These are phyloP conservation scores for Synergus umbraculus DNA, from an alignment of 2,888 invertebrate genomes.

Conservation along the genomic window DNA sequence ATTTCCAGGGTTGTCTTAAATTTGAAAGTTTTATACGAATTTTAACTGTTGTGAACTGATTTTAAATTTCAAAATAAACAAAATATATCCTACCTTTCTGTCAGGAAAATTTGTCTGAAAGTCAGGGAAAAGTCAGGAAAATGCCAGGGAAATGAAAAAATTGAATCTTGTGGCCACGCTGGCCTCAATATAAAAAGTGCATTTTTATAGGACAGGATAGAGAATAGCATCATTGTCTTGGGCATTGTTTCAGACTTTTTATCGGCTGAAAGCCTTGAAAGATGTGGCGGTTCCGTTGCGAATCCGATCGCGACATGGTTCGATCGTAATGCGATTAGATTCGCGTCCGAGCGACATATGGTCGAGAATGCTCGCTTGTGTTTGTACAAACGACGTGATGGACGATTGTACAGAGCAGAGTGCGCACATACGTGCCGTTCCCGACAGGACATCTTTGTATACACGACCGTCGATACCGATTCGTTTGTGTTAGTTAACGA, in stretches of 20 bases:
- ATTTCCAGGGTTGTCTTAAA: too few species aligned
- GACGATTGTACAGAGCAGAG: constrained; percentile 34
- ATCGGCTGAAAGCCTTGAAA: constrained; percentile 4
- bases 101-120: too few species aligned
- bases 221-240: neutral
- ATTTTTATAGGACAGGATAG: neutral
- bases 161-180: too few species aligned
- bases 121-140: too few species aligned
- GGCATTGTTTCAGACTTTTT: neutral
- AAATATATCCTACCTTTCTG: too few species aligned
- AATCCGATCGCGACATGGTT: constrained; percentile 31
- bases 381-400: constrained; percentile 40
- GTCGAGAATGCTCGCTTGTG: constrained; percentile 36
- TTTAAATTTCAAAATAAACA: too few species aligned
- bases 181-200: too few species aligned
- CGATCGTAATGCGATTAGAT: constrained; percentile 40
- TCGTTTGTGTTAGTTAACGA: constrained; percentile 39
- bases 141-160: too few species aligned
- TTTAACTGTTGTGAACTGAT: too few species aligned
- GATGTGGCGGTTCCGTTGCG: constrained; percentile 9
- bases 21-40: too few species aligned
- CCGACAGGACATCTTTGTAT: constrained; percentile 26
- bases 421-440: constrained; percentile 26
- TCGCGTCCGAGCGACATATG: constrained; percentile 38
- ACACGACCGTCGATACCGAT: constrained; percentile 18